Conservation (phyloP, 2,113 vertebrate species). For the Castor canadensis region DNA sequence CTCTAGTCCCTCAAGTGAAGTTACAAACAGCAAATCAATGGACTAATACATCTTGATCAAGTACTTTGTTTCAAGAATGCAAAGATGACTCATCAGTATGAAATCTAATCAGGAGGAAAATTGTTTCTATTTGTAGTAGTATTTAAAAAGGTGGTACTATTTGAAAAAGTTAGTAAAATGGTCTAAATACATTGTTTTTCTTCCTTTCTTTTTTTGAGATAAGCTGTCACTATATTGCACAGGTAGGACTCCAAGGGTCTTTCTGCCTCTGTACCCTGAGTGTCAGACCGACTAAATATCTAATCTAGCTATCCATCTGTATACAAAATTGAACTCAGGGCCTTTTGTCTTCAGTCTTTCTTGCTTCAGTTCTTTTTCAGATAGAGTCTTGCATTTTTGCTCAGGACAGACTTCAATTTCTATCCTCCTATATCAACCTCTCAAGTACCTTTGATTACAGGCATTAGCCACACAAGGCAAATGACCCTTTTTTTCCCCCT, state of each 20-base stretch:
- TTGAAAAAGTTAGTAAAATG: neutral
- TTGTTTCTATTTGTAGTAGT: neutral
- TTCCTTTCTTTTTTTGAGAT: neutral
- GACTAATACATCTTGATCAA: neutral
- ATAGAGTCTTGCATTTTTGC: too few species aligned
- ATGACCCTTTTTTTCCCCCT: too few species aligned
- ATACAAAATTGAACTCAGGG: too few species aligned
- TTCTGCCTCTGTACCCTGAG: neutral
- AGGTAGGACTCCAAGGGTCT: neutral
- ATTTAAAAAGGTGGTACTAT: too few species aligned
- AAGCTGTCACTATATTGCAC: neutral
- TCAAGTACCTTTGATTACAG: too few species aligned
- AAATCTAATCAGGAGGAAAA: slow-evolving; percentile 44
- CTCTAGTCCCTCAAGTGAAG: neutral
- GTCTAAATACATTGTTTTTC: neutral
- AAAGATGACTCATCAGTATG: neutral
- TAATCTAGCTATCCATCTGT: too few species aligned
- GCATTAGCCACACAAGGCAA: too few species aligned
- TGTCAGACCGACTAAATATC: too few species aligned
- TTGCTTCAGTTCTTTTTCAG: too few species aligned
- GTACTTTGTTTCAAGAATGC: neutral
- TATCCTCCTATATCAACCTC: too few species aligned
- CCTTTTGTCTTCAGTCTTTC: too few species aligned
- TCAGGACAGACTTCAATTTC: too few species aligned
- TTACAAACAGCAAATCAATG: neutral